Conservation (phyloP, 92 coral and sea anemone species). For the Pocillopora meandrina region DNA sequence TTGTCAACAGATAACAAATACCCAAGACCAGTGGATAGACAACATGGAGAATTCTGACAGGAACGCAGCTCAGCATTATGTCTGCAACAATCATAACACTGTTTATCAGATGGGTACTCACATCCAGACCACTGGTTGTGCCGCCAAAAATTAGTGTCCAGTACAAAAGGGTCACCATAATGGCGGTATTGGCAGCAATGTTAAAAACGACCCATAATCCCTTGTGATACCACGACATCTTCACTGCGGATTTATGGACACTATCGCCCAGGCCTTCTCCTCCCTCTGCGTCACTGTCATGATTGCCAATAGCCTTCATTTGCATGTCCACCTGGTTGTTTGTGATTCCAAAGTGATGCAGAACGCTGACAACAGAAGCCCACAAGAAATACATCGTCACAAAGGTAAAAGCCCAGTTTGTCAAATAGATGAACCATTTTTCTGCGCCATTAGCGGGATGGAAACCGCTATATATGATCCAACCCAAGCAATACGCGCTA, state of each 20-base stretch:
- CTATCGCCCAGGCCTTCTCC: conserved; percentile 15
- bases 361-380: conserved; percentile 58
- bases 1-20: conserved; percentile 57
- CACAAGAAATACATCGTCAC: conserved; percentile 68
- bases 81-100: conserved; percentile 69
- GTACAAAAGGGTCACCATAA: conserved; percentile 61
- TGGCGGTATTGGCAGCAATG: conserved; percentile 59
- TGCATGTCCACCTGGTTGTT: conserved; percentile 9
- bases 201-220: conserved; percentile 78
- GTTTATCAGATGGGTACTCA: conserved; percentile 78
- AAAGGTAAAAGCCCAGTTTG: conserved; percentile 85
- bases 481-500: conserved; percentile 75
- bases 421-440: conserved; percentile 91
- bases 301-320: conserved; percentile 5
- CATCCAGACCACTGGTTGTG: conserved; percentile 54
- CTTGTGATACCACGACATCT: conserved; percentile 81
- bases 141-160: conserved; percentile 70
- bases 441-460: conserved; percentile 62
- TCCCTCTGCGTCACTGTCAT: conserved; percentile 18
- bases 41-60: conserved; percentile 77
- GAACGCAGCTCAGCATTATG: conserved; percentile 57
- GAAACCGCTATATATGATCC: conserved; percentile 87
- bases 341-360: conserved; percentile 36
- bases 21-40: conserved; percentile 62
- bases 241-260: conserved; percentile 13